Conservation (phyloP, 2,797 vertebrate genomes). For the Neomorphus geoffroyi region DNA sequence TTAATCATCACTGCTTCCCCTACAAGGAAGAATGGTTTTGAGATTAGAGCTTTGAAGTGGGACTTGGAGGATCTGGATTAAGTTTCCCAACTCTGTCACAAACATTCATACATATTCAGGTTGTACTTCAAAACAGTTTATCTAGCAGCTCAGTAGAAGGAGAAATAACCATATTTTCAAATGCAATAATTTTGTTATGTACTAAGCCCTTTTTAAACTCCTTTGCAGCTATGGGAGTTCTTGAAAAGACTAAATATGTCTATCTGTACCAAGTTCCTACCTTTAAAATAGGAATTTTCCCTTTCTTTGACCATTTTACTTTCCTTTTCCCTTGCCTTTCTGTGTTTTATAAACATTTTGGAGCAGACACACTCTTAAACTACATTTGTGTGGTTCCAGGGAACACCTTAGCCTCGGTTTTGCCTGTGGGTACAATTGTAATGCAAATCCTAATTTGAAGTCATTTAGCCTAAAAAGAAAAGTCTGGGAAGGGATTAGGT, state of each 20-base stretch:
- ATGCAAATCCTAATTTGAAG: background rate
- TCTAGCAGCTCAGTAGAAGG: background rate
- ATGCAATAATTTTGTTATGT: slow-evolving; percentile 4
- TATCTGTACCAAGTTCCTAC: background rate
- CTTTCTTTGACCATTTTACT: background rate
- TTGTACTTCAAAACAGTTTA: slow-evolving; percentile 19
- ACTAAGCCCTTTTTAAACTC: slow-evolving; percentile 6
- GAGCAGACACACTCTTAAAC: background rate
- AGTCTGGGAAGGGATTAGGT: background rate
- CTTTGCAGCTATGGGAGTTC: background rate
- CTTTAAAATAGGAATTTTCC: background rate
- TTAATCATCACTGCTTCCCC: slow-evolving; percentile 24
- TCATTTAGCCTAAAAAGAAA: background rate
- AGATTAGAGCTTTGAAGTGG: slow-evolving; percentile 7
- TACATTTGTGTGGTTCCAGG: background rate
- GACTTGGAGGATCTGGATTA: slow-evolving; percentile 17
- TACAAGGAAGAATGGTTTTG: slow-evolving; percentile 44
- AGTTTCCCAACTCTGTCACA: background rate
- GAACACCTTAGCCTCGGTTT: background rate
- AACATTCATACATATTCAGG: background rate
- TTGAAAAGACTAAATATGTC: background rate
- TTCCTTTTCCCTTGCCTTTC: background rate
- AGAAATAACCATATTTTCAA: slow-evolving; percentile 33
- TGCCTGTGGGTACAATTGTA: background rate
- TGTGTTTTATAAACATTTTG: background rate